phyloP scores from a whole-genome alignment of 2,888 invertebrate genomes.

The Vandiemenella viatica region DNA sequence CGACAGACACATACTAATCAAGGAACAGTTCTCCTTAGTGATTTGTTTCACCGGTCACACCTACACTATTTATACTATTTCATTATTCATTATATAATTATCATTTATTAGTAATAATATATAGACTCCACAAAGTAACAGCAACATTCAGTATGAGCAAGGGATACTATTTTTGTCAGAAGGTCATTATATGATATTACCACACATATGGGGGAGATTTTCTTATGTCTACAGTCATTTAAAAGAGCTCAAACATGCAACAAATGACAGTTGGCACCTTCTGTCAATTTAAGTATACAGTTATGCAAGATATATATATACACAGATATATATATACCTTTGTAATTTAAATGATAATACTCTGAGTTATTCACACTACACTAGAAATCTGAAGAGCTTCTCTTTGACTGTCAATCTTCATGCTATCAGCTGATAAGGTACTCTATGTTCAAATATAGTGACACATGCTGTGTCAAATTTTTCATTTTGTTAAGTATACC shows the following conservation, averaged over 20 bases:
- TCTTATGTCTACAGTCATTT: constrained; percentile 14
- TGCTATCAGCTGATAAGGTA: constrained; percentile 9
- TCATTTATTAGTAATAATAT: constrained; percentile 12
- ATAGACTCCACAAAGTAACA: constrained; percentile 17
- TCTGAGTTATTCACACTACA: not conserved
- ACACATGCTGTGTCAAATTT: constrained; percentile 6
- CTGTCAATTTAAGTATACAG: constrained; percentile 14
- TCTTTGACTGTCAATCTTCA: too few species aligned
- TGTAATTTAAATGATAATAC: constrained; percentile 1
- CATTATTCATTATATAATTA: constrained; percentile 3
- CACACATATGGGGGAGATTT: constrained; percentile 9
- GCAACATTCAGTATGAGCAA: constrained; percentile 17
- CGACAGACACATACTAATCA: constrained; percentile 5
- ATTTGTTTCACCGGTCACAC: constrained; percentile 6
- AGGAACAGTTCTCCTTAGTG: constrained; percentile 10
- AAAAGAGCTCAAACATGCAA: constrained; percentile 17
- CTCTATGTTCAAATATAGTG: constrained; percentile 10
- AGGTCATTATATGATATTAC: constrained; percentile 9
- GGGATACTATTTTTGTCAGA: constrained; percentile 13
- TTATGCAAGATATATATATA: constrained; percentile 10
- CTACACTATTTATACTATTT: constrained; percentile 6
- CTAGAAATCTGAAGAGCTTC: not conserved
- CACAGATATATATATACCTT: constrained; percentile 8
- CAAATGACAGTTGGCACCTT: constrained; percentile 13
- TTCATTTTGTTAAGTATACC: constrained; percentile 11